Conservation (phyloP, 2,888 invertebrate species). For the Empis stercorea region DNA sequence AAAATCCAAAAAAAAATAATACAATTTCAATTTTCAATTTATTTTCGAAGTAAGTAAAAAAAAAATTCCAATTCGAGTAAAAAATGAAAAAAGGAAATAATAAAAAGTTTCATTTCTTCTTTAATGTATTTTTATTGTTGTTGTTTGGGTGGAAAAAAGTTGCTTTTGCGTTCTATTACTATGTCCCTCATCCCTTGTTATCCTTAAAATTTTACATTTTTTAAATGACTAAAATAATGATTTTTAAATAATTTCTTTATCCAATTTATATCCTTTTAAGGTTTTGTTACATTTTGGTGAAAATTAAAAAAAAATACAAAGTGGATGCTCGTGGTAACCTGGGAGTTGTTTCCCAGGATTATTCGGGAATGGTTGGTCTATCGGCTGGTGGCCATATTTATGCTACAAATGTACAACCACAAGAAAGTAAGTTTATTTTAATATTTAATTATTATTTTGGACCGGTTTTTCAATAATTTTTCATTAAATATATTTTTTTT, state of each 20-base stretch:
- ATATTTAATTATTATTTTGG: background rate
- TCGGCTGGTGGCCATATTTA: constrained; percentile 46
- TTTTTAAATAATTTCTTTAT: too few relatives aligned
- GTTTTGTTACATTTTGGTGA: background rate
- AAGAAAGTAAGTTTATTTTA: constrained; percentile 40
- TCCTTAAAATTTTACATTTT: background rate
- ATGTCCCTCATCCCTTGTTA: background rate
- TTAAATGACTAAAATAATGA: background rate
- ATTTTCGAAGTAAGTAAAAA: too few relatives aligned
- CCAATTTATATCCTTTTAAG: background rate
- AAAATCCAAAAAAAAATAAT: too few relatives aligned
- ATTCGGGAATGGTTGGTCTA: constrained; percentile 44
- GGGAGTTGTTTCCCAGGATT: constrained; percentile 35
- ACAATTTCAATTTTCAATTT: too few relatives aligned
- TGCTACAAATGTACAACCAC: constrained; percentile 42
- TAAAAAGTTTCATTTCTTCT: too few relatives aligned
- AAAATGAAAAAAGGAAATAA: too few relatives aligned
- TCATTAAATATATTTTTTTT: too few relatives aligned
- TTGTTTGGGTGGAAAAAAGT: background rate
- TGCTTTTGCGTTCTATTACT: background rate
- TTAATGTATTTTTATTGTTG: too few relatives aligned
- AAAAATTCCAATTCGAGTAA: too few relatives aligned
- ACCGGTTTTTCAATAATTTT: constrained; percentile 1
- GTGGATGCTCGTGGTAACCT: constrained; percentile 35
- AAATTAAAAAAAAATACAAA: constrained; percentile 25